Evolutionary conservation across 2,113 vertebrate species (phyloP).

Genomic region (Pithys albifrons): DNA sequence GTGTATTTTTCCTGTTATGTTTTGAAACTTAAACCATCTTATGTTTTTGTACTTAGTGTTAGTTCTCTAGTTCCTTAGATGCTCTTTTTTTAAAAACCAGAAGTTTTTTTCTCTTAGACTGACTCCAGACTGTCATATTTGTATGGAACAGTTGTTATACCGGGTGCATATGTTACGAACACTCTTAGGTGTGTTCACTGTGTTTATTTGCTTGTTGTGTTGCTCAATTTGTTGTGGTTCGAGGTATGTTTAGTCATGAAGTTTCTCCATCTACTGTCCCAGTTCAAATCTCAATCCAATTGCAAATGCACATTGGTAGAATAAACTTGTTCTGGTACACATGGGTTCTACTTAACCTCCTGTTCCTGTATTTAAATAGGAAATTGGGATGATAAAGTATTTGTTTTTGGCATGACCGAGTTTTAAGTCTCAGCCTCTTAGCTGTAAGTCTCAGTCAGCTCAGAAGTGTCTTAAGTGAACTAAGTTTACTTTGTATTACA

Average conservation of each 20-base stretch:
- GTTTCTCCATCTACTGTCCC: neutral
- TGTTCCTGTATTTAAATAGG: neutral
- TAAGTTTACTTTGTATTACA: neutral
- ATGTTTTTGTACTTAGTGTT: neutral
- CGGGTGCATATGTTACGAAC: neutral
- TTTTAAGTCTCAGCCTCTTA: neutral
- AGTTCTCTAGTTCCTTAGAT: neutral
- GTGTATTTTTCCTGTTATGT: constrained; percentile 41
- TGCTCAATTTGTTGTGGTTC: neutral
- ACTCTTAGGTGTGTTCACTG: neutral
- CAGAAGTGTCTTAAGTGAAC: neutral
- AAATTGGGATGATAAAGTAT: neutral
- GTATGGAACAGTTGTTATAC: neutral
- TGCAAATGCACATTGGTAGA: neutral
- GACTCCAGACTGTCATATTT: neutral
- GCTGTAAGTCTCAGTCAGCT: neutral
- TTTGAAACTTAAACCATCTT: neutral
- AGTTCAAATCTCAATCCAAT: neutral
- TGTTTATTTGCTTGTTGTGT: neutral
- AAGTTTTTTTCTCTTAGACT: neutral
- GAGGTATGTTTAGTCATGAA: neutral
- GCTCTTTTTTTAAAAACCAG: neutral
- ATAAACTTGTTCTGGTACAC: neutral
- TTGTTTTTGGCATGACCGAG: neutral
- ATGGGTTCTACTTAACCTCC: rapidly evolving